These are phyloP conservation scores for Platerodrilus igneus DNA, from an alignment of 2,888 invertebrate species.

Conservation along the genomic window DNA sequence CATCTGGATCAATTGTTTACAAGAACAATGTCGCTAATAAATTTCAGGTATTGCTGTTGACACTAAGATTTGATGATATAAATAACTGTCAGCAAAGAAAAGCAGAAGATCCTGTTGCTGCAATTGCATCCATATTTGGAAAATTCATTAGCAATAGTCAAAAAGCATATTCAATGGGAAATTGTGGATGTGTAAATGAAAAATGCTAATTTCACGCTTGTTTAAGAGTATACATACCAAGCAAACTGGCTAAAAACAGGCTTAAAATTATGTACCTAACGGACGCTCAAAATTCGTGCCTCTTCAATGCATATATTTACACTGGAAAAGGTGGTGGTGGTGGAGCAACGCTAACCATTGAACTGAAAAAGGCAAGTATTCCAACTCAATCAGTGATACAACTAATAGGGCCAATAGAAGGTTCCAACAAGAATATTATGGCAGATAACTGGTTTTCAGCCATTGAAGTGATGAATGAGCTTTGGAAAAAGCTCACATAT, in stretches of 20 bases:
- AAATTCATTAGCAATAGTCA: conserved; percentile 16
- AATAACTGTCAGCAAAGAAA: too few relatives aligned
- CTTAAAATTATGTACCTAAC: conserved; percentile 27
- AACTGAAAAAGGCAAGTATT: conserved; percentile 22
- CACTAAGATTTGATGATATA: too few relatives aligned
- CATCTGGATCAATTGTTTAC: too few relatives aligned
- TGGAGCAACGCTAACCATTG: conserved; percentile 12
- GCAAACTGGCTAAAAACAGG: conserved; percentile 32
- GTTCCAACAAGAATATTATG: conserved; percentile 30
- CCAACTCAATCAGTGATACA: conserved; percentile 25
- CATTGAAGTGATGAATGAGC: conserved; percentile 21
- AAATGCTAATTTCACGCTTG: conserved; percentile 12
- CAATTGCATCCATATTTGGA: conserved; percentile 14
- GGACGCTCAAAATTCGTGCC: conserved; percentile 24
- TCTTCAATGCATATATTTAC: conserved; percentile 28
- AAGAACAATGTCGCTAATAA: neutral
- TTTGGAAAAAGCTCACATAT: conserved; percentile 19
- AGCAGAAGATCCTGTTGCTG: conserved; percentile 6
- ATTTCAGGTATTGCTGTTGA: too few relatives aligned
- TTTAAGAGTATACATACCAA: conserved; percentile 20
- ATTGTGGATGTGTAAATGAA: conserved; percentile 10
- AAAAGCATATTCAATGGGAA: conserved; percentile 4
- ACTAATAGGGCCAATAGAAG: conserved; percentile 21
- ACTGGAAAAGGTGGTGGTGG: conserved; percentile 26
- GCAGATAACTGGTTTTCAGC: conserved; percentile 30